A percentile compares a stretch with the other conserved stretches of the same genome.
These are phyloP conservation scores for Pogonognathellus flavescens DNA, from an alignment of 1,140 invertebrate species.

Conservation along the genomic window DNA sequence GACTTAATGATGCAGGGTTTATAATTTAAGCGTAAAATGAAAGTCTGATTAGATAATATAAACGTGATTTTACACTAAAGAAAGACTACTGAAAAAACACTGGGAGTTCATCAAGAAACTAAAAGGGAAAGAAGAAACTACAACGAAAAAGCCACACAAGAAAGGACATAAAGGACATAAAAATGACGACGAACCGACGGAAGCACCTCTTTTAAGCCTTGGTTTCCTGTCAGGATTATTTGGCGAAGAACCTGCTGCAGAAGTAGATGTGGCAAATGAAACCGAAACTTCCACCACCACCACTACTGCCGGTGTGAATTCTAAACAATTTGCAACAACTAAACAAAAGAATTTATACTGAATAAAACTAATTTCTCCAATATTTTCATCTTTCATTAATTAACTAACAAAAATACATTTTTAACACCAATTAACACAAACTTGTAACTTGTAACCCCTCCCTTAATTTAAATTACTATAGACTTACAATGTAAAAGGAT, in stretches of 20 bases:
- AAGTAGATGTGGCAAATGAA: background rate
- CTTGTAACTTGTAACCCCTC: too few relatives aligned
- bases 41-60: too few relatives aligned
- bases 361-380: too few relatives aligned
- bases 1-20: background rate
- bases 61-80: background rate
- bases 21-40: too few relatives aligned
- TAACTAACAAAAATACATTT: too few relatives aligned
- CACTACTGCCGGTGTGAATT: background rate
- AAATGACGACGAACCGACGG: background rate
- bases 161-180: background rate
- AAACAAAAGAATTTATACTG: too few relatives aligned
- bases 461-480: too few relatives aligned
- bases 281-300: background rate
- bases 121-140: conserved; percentile 3
- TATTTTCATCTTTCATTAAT: too few relatives aligned
- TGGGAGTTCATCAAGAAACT: conserved; percentile 27
- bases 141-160: background rate
- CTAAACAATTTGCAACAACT: background rate
- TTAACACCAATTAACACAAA: too few relatives aligned
- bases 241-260: background rate
- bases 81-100: conserved; percentile 18
- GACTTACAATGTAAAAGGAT: too few relatives aligned
- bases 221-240: background rate
- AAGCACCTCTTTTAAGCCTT: background rate